These are phyloP conservation scores for Anseranas semipalmata DNA, from an alignment of 2,113 vertebrate species.

Conservation along the genomic window DNA sequence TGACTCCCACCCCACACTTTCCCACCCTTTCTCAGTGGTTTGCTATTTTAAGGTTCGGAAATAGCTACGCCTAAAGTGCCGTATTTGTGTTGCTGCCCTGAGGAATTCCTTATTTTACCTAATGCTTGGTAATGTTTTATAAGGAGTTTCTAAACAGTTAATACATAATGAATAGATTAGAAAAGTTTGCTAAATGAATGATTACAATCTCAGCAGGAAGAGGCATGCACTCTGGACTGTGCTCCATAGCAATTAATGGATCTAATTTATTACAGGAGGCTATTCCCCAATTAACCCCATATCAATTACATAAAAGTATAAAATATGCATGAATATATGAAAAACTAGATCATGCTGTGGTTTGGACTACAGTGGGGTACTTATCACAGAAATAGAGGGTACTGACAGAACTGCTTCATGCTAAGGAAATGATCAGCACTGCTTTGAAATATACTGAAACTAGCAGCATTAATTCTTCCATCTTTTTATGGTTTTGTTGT, in stretches of 20 bases:
- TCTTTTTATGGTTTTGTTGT: neutral
- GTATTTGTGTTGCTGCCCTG: neutral
- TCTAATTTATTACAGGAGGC: neutral
- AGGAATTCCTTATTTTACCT: neutral
- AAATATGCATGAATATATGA: neutral
- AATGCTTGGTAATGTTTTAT: neutral
- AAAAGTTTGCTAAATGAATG: neutral
- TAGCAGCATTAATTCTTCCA: neutral
- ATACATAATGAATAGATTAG: neutral
- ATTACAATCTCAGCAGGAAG: neutral
- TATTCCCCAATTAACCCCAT: neutral
- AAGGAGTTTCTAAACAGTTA: neutral
- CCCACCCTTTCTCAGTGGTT: neutral
- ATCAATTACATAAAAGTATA: neutral
- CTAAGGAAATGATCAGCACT: neutral
- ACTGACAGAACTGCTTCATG: neutral
- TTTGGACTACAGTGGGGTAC: neutral
- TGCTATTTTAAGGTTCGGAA: neutral
- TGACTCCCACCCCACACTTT: neutral
- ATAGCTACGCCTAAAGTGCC: neutral
- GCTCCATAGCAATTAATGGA: neutral
- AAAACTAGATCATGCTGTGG: accelerated
- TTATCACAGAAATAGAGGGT: neutral
- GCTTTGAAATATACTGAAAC: neutral
- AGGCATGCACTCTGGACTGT: neutral